phyloP scores from a whole-genome alignment of 2,888 invertebrate species.

The Nephrotoma guestfalica region DNA sequence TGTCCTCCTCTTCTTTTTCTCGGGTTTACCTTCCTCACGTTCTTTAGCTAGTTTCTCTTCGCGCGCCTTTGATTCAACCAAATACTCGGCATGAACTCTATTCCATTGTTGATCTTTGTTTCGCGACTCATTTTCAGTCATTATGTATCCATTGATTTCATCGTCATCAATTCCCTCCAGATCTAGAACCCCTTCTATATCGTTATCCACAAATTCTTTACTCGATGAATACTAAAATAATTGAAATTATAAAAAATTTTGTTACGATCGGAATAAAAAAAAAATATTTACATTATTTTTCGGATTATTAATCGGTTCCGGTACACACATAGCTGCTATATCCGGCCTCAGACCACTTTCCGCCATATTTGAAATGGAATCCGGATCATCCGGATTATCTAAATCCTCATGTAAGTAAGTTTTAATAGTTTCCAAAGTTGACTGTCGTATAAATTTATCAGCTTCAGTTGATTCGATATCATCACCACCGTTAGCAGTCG shows the following conservation, averaged over 20 bases:
- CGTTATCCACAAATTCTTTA: conserved; percentile 15
- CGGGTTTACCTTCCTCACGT: conserved; percentile 74
- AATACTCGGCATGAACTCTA: conserved; percentile 70
- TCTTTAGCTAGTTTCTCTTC: conserved; percentile 68
- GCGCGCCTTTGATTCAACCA: conserved; percentile 73
- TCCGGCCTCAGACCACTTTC: conserved; percentile 44
- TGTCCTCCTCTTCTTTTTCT: conserved; percentile 56
- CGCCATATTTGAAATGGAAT: conserved; percentile 7
- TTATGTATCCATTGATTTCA: conserved; percentile 77
- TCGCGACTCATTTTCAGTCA: conserved; percentile 63
- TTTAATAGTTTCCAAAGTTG: conserved; percentile 33
- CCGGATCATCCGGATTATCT: conserved; percentile 9
- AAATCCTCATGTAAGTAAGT: conserved; percentile 25
- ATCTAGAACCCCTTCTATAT: conserved; percentile 39
- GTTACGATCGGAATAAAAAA: not conserved
- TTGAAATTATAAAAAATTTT: not conserved
- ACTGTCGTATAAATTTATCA: conserved; percentile 32
- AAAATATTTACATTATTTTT: not conserved
- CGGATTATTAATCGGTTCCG: conserved; percentile 30
- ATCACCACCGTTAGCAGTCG: conserved; percentile 14
- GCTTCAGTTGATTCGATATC: conserved; percentile 30
- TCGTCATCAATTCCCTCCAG: conserved; percentile 72
- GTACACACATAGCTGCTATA: conserved; percentile 64
- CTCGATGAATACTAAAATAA: not conserved
- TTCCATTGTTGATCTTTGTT: conserved; percentile 81